phyloP scores from a whole-genome alignment of 2,888 invertebrate genomes.

The Spodoptera exigua region DNA sequence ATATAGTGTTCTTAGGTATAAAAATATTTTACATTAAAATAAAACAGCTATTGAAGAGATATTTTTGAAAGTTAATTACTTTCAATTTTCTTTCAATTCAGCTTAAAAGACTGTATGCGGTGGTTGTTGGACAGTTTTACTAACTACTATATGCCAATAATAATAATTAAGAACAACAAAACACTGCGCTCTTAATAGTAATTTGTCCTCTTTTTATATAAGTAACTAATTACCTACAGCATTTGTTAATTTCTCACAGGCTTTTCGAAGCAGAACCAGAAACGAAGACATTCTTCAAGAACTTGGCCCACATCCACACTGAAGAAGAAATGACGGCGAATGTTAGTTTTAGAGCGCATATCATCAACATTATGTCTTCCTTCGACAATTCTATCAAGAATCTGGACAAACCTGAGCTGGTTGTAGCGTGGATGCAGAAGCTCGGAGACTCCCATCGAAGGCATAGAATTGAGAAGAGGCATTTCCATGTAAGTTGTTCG shows the following conservation, averaged over 20 bases:
- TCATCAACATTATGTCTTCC: slow-evolving; percentile 73
- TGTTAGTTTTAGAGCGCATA: slow-evolving; percentile 74
- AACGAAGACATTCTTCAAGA: slow-evolving; percentile 71
- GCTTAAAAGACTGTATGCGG: no score
- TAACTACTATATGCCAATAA: no score
- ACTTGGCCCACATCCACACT: slow-evolving; percentile 57
- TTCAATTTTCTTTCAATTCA: no score
- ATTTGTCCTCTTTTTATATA: no score
- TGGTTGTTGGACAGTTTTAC: no score
- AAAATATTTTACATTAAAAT: no score
- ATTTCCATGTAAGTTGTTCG: slow-evolving; percentile 77
- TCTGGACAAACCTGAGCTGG: slow-evolving; percentile 73
- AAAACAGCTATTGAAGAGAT: no score
- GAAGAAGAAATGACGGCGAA: slow-evolving; percentile 66
- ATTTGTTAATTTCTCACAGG: slow-evolving; percentile 49
- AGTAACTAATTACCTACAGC: no score
- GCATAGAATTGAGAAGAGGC: slow-evolving; percentile 61
- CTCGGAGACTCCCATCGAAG: slow-evolving; percentile 72
- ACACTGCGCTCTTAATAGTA: no score
- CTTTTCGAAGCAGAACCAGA: slow-evolving; percentile 71
- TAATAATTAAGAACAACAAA: no score
- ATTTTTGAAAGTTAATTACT: no score
- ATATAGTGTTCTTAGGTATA: no score
- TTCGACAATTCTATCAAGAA: slow-evolving; percentile 68
- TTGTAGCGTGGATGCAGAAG: slow-evolving; percentile 74